Evolutionary conservation across 2,113 vertebrate species (phyloP).

Genomic region (Reinhardtius hippoglossoides): DNA sequence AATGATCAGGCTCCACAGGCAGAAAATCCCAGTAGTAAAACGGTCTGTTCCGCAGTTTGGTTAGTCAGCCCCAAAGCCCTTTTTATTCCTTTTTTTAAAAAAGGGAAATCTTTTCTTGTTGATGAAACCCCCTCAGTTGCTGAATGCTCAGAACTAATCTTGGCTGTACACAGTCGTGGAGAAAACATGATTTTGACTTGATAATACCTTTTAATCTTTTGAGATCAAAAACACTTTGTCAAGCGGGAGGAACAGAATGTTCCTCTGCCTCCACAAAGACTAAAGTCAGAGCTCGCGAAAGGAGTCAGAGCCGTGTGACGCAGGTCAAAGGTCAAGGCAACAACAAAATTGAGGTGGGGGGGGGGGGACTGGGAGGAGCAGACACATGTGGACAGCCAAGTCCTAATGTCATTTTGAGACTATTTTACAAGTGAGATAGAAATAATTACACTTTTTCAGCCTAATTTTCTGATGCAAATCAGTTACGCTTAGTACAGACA

Average conservation of each 20-base stretch:
- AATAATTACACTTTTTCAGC: too few species aligned
- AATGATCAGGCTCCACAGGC: not conserved
- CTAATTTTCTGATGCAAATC: too few species aligned
- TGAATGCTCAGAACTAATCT: not conserved
- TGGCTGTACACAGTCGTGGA: not conserved
- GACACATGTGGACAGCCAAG: too few species aligned
- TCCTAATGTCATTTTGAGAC: too few species aligned
- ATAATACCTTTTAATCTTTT: conserved; percentile 29
- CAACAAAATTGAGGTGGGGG: not conserved
- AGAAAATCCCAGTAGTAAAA: not conserved
- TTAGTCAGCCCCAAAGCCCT: not conserved
- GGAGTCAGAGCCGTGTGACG: not conserved
- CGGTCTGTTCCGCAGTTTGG: not conserved
- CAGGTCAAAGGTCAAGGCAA: not conserved
- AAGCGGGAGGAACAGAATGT: conserved; percentile 4
- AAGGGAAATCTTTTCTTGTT: not conserved
- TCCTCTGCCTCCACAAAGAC: not conserved
- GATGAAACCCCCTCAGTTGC: not conserved
- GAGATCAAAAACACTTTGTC: conserved; percentile 7
- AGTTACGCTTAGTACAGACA: too few species aligned
- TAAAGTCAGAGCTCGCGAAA: not conserved
- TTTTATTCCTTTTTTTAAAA: not conserved
- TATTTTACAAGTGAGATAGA: too few species aligned
- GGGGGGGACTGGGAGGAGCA: too few species aligned
- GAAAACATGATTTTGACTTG: not conserved